Conservation (phyloP, 2,797 vertebrate species). For the Perdix hodgsoniae region DNA sequence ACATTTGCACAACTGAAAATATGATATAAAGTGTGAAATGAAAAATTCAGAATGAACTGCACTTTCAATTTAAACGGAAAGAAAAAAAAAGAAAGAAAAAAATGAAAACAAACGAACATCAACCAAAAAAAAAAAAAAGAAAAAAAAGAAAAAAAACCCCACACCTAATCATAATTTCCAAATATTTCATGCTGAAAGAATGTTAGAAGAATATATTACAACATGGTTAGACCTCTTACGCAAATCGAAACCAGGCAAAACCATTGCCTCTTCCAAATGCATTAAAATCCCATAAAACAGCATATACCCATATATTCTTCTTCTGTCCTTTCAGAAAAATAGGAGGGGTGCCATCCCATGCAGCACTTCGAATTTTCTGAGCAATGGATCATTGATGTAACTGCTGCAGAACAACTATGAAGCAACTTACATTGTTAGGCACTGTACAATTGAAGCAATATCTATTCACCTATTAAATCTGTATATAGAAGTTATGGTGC, state of each 20-base stretch:
- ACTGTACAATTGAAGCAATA: not conserved
- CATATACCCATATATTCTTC: not conserved
- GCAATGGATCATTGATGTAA: not conserved
- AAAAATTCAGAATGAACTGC: not conserved
- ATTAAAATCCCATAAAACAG: not conserved
- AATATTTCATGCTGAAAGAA: not conserved
- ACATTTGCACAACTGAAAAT: not conserved
- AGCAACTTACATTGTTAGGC: not conserved
- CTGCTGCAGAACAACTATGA: not conserved
- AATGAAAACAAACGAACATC: not conserved
- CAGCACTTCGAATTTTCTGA: not conserved
- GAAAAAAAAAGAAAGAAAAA: not conserved
- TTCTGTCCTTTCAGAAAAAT: not conserved
- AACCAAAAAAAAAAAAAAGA: not conserved
- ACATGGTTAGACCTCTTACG: not conserved
- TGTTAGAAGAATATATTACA: not conserved
- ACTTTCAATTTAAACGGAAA: conserved; percentile 6
- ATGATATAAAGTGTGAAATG: not conserved
- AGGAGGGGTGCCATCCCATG: not conserved
- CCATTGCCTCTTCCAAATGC: not conserved
- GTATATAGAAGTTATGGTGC: conserved; percentile 51
- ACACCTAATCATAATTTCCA: not conserved
- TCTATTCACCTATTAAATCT: conserved; percentile 50
- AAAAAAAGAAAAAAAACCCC: not conserved
- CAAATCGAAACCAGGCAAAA: not conserved